Percentiles rank a stretch among this genome's conserved stretches.
Evolutionary conservation across 2,888 invertebrate genomes (phyloP).

Genomic region (Mermis nigrescens): DNA sequence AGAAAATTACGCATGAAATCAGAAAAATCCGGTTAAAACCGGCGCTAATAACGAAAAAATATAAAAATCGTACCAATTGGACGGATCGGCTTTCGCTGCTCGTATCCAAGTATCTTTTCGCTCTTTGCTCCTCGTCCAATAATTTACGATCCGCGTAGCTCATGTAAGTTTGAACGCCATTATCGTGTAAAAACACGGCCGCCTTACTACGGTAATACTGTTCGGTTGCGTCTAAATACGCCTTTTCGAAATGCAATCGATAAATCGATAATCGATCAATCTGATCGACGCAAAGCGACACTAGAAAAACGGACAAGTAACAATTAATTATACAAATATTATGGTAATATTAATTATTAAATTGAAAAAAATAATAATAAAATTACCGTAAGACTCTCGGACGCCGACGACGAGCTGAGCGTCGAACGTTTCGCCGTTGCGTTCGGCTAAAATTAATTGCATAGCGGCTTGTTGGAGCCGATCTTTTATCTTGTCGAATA

Average conservation of each 20-base stretch:
- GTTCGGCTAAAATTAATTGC: conserved; percentile 84
- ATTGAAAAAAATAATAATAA: neutral
- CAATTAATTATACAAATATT: neutral
- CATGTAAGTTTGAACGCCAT: conserved; percentile 94
- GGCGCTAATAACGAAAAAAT: conserved; percentile 8
- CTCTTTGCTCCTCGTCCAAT: conserved; percentile 79
- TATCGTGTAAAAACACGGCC: conserved; percentile 60
- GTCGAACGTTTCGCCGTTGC: conserved; percentile 93
- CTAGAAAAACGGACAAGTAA: conserved; percentile 37
- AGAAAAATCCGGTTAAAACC: conserved; percentile 46
- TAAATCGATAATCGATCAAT: conserved; percentile 86
- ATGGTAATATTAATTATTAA: neutral
- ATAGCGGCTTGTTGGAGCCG: conserved; percentile 77
- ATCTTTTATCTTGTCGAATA: conserved; percentile 83
- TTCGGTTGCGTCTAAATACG: conserved; percentile 81
- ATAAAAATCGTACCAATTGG: conserved; percentile 34
- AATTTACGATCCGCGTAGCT: conserved; percentile 80
- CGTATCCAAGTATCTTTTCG: conserved; percentile 73
- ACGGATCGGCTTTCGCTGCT: conserved; percentile 52
- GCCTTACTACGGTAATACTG: conserved; percentile 75
- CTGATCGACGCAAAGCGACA: conserved; percentile 78
- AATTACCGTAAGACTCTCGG: conserved; percentile 74
- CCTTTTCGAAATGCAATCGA: conserved; percentile 78
- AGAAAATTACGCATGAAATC: too few relatives aligned
- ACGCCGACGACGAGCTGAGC: conserved; percentile 92